phyloP scores from a whole-genome alignment of 2,888 invertebrate species.

The Cantharis flavilabris region DNA sequence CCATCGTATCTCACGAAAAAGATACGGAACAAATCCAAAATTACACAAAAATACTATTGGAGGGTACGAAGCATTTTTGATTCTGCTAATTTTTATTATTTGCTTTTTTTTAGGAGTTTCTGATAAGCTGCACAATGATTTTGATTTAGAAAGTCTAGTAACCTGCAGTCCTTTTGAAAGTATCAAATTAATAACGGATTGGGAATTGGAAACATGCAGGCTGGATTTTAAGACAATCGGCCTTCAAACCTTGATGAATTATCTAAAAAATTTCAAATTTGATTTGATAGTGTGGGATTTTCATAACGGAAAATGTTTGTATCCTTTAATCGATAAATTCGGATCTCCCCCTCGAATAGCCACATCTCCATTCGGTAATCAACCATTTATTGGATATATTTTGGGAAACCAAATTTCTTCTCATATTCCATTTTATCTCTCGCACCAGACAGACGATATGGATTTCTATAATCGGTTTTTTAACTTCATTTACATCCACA shows the following conservation, averaged over 20 bases:
- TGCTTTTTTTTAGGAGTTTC: background rate
- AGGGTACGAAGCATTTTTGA: conserved; percentile 9
- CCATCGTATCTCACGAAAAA: conserved; percentile 11
- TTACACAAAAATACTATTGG: conserved; percentile 20
- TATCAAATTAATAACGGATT: background rate
- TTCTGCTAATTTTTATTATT: background rate
- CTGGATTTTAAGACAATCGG: conserved; percentile 22
- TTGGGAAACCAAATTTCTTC: conserved; percentile 34
- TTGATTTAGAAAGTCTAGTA: background rate
- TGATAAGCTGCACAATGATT: background rate
- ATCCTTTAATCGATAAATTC: conserved; percentile 34
- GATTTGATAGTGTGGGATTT: conserved; percentile 36
- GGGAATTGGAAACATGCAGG: conserved; percentile 11
- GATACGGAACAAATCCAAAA: conserved; percentile 14
- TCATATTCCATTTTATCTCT: conserved; percentile 37
- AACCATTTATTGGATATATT: conserved; percentile 20
- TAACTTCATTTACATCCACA: conserved; percentile 30
- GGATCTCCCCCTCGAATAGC: conserved; percentile 33
- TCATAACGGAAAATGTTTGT: conserved; percentile 31
- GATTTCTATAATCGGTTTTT: conserved; percentile 35
- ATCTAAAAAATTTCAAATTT: conserved; percentile 32
- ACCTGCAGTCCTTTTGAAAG: background rate
- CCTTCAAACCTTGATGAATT: conserved; percentile 26
- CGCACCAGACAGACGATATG: conserved; percentile 35
- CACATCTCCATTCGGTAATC: background rate